Conservation (phyloP, 2,797 vertebrate genomes). For the Masticophis lateralis region DNA sequence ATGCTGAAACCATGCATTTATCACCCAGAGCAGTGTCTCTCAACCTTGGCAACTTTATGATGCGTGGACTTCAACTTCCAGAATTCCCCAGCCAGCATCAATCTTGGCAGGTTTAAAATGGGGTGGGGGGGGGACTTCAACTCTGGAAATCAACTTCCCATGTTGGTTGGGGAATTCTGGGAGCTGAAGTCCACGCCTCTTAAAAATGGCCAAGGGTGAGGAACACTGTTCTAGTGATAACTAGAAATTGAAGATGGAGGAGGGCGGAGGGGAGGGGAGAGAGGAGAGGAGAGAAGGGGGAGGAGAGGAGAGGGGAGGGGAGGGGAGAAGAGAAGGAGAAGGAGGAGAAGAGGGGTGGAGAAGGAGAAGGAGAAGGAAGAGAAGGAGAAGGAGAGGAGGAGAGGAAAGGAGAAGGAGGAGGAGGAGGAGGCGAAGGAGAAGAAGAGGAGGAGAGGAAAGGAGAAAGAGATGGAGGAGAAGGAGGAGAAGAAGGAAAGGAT, state of each 20-base stretch:
- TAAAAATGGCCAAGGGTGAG: not conserved
- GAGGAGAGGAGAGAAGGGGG: not conserved
- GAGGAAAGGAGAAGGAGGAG: too few relatives aligned
- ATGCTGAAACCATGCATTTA: not conserved
- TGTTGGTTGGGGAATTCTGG: not conserved
- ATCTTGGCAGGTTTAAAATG: not conserved
- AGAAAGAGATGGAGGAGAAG: not conserved
- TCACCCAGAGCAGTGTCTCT: not conserved
- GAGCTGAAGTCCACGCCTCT: not conserved
- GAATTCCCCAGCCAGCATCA: not conserved
- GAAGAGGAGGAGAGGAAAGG: not conserved
- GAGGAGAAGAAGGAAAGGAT: not conserved
- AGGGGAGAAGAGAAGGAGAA: accelerated
- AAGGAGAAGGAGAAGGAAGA: too few relatives aligned
- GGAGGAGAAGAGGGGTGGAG: too few relatives aligned
- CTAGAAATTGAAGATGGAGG: not conserved
- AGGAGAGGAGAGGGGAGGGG: too few relatives aligned
- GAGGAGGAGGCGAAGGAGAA: not conserved
- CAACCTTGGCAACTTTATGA: not conserved
- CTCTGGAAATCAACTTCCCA: not conserved
- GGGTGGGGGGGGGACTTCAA: not conserved
- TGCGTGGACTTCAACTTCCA: not conserved
- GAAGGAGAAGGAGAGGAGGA: too few relatives aligned
- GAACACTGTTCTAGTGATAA: not conserved
- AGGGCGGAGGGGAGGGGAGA: too few relatives aligned